Conservation (phyloP, 1,140 invertebrate genomes). For the Cydia strobilella region DNA sequence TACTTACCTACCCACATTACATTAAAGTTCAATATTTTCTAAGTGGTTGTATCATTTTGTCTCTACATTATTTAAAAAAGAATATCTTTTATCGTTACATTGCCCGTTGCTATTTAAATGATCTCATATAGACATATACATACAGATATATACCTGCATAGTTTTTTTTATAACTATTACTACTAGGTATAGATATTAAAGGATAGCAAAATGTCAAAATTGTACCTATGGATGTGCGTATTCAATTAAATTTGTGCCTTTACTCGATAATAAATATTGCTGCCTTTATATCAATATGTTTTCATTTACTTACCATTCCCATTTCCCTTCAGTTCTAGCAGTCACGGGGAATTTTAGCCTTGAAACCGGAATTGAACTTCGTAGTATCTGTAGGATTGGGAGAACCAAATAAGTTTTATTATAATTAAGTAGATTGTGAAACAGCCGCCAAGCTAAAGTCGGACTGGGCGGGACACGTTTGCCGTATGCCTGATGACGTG, state of each 20-base stretch:
- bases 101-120: not conserved
- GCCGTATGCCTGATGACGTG: too few species aligned
- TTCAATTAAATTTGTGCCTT: constrained; percentile 28
- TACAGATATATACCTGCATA: not conserved
- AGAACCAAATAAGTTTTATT: too few species aligned
- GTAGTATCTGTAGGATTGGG: too few species aligned
- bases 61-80: not conserved
- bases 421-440: too few species aligned
- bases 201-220: not conserved
- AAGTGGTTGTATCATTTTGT: not conserved
- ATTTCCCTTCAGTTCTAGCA: not conserved
- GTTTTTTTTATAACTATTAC: not conserved
- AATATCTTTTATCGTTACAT: not conserved
- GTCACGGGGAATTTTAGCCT: not conserved
- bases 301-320: not conserved
- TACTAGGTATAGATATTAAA: not conserved
- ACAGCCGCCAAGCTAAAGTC: too few species aligned
- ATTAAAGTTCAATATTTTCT: not conserved
- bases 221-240: not conserved
- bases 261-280: constrained; percentile 30
- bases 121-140: too few species aligned
- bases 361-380: too few species aligned
- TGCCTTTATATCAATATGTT: not conserved
- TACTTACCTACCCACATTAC: too few species aligned
- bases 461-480: too few species aligned